phyloP scores from a whole-genome alignment of 2,113 vertebrate species.

The Gobiocypris rarus region DNA sequence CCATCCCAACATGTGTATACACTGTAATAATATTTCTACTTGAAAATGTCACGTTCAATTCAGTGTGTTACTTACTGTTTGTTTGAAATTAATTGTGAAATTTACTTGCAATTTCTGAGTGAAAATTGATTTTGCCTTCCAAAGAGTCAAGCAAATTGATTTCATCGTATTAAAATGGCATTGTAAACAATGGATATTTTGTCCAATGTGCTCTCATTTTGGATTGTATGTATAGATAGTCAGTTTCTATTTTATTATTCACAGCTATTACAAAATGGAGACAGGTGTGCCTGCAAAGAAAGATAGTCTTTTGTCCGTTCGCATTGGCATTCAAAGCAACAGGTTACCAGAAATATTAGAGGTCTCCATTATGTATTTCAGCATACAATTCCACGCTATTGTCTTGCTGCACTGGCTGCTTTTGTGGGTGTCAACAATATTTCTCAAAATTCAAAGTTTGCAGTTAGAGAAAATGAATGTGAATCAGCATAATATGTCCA shows the following conservation, averaged over 20 bases:
- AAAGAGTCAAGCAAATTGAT: background rate
- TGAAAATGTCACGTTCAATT: background rate
- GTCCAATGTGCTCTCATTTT: background rate
- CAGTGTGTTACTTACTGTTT: background rate
- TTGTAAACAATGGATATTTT: background rate
- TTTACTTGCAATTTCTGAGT: background rate
- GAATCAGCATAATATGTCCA: constrained; percentile 1
- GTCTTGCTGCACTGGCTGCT: constrained; percentile 8
- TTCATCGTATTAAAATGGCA: background rate
- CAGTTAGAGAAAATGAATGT: background rate
- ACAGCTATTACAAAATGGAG: background rate
- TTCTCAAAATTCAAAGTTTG: constrained; percentile 4
- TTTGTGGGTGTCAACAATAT: background rate
- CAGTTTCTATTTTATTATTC: background rate
- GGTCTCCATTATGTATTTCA: constrained; percentile 33
- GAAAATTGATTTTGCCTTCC: no score
- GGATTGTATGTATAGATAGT: background rate
- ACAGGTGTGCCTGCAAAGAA: background rate
- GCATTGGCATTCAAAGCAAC: constrained; percentile 13
- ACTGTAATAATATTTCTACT: background rate
- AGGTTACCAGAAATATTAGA: constrained; percentile 33
- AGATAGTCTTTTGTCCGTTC: background rate
- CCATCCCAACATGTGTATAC: background rate
- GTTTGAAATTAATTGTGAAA: background rate
- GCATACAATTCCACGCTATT: constrained; percentile 14